Evolutionary conservation across 2,888 invertebrate species (phyloP), one percentile per base, ranked within the genome.

Genomic region (Plemyria rubiginata): DNA sequence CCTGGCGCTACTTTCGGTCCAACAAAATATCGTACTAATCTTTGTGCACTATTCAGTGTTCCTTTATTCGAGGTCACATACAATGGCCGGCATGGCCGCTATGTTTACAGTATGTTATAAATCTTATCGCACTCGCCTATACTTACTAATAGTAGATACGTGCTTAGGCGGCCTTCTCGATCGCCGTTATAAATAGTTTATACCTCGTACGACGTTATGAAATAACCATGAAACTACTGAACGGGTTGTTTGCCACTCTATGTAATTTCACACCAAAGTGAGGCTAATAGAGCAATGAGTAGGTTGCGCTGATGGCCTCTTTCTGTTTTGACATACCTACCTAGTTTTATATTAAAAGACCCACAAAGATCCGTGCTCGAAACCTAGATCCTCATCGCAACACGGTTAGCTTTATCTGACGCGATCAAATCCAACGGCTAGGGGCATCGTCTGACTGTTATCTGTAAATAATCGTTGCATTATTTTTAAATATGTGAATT

Each of bases 331-430:
- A 85, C 86, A 85, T 70, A 45, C 6, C 13, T 43, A 13, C 43
- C 43, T 45, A 83, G 75, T 77, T 77, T 80, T 77, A 78, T 65
- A 78, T 78, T 79, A 79, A 80, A n/a, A 80, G 77, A 81, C 78
- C 84, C 79, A 82, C 82, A 78, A 81, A 84, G 81, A 82, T 79
- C 84, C 76, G 89, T 78, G 71, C 89, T 86, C 81, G 70, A 90
- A 88, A 90, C 89, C 90, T 85, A 89, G 85, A 88, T 90, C 85
- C 79, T 79, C 80, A 74, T 71, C 73, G 77, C 82, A 81, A 87
- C 88, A 88, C 86, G 84, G 87, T 88, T 88, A 82, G 74, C 78
- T 81, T 84, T 87, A 88, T 89, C 87, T 85, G 77, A 77, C 74
- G 76, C 80, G 75, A 83, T 83, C 78, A 72, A 76, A 78, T 74